These are phyloP conservation scores for Dromaius novaehollandiae DNA, from an alignment of 2,113 vertebrate species.

Conservation along the genomic window DNA sequence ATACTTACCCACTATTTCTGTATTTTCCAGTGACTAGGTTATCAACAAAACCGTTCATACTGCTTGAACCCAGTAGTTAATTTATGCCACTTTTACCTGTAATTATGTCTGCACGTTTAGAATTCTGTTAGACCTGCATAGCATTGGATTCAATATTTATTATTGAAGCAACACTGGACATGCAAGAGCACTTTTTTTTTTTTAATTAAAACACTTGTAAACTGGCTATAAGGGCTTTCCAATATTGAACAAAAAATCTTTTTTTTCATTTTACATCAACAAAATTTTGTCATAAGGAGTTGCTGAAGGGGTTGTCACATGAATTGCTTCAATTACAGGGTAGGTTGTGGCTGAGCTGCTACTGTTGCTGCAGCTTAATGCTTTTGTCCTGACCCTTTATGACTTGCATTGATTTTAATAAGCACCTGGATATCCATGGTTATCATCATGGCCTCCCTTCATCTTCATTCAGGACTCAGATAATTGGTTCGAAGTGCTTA, in stretches of 20 bases:
- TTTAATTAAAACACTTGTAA: neutral
- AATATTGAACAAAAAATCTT: neutral
- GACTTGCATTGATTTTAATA: neutral
- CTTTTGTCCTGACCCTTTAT: neutral
- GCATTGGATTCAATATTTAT: neutral
- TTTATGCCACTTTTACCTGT: neutral
- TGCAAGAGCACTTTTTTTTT: neutral
- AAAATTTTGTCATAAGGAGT: neutral
- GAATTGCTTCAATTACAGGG: too few relatives aligned
- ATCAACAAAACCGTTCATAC: neutral
- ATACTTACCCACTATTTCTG: neutral
- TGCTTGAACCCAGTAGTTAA: neutral
- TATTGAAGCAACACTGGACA: rapidly evolving
- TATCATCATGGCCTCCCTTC: neutral
- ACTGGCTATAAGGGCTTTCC: neutral
- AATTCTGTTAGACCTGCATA: neutral
- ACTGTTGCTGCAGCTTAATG: neutral
- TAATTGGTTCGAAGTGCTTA: neutral
- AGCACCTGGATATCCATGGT: neutral
- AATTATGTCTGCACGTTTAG: neutral
- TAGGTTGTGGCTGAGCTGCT: neutral
- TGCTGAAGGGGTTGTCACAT: neutral
- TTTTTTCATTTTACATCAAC: neutral
- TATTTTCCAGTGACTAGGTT: neutral
- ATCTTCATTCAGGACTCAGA: neutral